A percentile compares a stretch with the other conserved stretches of the same genome.
phyloP scores from a whole-genome alignment of 2,797 vertebrate genomes.

The Mus minutoides region DNA sequence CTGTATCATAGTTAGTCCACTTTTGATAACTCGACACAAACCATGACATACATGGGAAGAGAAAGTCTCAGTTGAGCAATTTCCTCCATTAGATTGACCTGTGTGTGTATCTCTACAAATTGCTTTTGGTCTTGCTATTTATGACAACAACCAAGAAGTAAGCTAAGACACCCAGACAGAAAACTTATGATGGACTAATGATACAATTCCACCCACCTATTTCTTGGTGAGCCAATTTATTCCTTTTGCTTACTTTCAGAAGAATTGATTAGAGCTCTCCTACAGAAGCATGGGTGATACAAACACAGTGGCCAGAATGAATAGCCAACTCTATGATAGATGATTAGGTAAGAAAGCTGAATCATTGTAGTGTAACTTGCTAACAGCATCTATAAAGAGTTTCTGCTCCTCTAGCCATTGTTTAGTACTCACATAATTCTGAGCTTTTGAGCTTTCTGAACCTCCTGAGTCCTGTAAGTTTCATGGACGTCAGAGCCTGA shows the following conservation, averaged over 20 bases:
- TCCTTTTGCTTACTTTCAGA: neutral
- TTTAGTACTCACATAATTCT: neutral
- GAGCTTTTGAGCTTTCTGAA: neutral
- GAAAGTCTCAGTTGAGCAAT: neutral
- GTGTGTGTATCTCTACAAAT: neutral
- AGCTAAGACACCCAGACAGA: neutral
- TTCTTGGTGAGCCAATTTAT: neutral
- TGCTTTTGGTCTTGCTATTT: neutral
- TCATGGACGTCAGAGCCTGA: neutral
- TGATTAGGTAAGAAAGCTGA: neutral
- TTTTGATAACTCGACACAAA: neutral
- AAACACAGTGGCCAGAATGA: neutral
- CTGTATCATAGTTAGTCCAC: neutral
- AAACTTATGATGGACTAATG: neutral
- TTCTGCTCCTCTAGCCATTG: neutral
- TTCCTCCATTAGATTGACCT: neutral
- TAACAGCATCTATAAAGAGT: neutral
- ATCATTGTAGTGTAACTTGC: neutral
- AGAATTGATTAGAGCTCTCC: neutral
- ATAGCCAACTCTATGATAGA: neutral
- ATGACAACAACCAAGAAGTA: neutral
- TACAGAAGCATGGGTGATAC: neutral
- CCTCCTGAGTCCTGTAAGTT: neutral
- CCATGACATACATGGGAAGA: neutral
- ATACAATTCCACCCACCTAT: neutral